phyloP scores from a whole-genome alignment of 2,113 vertebrate species.

The Crotalus horridus region DNA sequence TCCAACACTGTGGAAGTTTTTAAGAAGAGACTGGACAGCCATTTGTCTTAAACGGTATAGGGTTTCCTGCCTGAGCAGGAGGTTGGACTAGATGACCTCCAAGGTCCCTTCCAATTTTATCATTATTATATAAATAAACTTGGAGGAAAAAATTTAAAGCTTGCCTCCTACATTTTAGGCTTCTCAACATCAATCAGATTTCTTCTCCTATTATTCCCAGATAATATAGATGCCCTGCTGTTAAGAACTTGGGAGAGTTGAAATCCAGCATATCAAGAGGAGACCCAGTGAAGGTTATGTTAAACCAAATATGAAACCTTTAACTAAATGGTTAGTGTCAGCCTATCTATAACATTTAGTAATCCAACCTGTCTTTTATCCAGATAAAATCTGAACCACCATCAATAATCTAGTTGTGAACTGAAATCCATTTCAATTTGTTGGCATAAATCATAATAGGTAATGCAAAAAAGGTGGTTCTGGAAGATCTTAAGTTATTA shows the following conservation, averaged over 20 bases:
- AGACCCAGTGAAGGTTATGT: not conserved
- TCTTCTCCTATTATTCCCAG: not conserved
- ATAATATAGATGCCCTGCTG: not conserved
- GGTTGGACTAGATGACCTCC: too few species aligned
- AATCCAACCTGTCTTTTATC: not conserved
- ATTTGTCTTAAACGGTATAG: too few species aligned
- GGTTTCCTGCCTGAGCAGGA: too few species aligned
- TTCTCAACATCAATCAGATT: not conserved
- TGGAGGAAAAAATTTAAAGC: not conserved
- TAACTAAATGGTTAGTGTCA: not conserved
- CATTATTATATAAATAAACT: too few species aligned
- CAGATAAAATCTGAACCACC: not conserved
- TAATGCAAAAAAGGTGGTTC: not conserved
- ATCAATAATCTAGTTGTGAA: not conserved
- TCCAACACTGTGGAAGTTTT: too few species aligned
- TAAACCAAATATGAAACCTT: not conserved
- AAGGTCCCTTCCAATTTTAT: too few species aligned
- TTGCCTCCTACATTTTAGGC: not conserved
- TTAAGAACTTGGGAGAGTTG: not conserved
- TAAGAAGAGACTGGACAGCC: too few species aligned
- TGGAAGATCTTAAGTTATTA: not conserved
- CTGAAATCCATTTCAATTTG: not conserved
- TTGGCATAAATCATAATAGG: not conserved
- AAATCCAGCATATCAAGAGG: not conserved
- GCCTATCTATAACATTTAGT: not conserved